Evolutionary conservation across 2,797 vertebrate species (phyloP).

Genomic region (Xiphorhynchus erythropygius): DNA sequence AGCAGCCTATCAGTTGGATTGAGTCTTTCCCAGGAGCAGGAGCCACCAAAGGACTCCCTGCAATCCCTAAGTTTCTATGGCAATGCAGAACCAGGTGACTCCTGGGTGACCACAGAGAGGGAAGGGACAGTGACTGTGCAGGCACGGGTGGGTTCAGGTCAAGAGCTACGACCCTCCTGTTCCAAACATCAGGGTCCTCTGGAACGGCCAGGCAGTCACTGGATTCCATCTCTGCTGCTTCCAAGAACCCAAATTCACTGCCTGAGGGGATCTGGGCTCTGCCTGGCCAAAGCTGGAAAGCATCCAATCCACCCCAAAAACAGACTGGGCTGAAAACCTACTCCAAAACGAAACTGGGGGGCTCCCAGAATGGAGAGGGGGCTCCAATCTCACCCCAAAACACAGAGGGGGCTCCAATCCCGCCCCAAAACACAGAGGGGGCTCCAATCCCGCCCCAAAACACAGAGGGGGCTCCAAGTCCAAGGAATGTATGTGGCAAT

Average conservation of each 20-base stretch:
- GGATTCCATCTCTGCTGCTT: background rate
- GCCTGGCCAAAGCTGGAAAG: background rate
- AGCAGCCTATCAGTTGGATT: fast-evolving
- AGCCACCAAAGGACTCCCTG: background rate
- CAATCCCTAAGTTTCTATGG: fast-evolving
- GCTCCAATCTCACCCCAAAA: background rate
- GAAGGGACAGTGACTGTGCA: background rate
- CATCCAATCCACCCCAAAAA: background rate
- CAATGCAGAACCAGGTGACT: fast-evolving
- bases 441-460: too few species aligned
- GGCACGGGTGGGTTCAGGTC: fast-evolving
- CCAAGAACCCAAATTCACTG: background rate
- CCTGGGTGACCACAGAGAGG: fast-evolving
- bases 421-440: too few species aligned
- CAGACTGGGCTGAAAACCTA: background rate
- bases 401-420: background rate
- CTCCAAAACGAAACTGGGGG: background rate
- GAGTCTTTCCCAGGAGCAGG: background rate
- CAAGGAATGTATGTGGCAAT: fast-evolving
- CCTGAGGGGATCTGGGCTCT: fast-evolving
- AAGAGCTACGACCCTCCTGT: background rate
- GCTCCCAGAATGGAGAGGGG: fast-evolving
- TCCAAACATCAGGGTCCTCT: fast-evolving
- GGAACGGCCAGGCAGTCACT: fast-evolving
- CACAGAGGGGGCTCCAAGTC: too few species aligned